These are phyloP conservation scores for Astur gentilis DNA, from an alignment of 2,113 vertebrate species.

Conservation along the genomic window DNA sequence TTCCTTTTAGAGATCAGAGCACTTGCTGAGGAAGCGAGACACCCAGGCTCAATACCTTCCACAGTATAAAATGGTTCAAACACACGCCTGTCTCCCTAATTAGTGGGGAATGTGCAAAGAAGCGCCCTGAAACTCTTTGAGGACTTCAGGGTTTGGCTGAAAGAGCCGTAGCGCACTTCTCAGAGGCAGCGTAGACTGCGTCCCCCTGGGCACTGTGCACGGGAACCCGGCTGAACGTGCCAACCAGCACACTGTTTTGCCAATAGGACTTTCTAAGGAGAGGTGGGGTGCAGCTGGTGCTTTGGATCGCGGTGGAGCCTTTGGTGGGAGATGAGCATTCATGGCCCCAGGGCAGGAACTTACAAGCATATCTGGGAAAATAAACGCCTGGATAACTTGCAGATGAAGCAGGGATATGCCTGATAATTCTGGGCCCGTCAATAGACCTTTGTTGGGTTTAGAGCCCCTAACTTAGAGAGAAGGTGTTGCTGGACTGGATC, in stretches of 20 bases:
- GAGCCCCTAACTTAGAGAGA: not conserved
- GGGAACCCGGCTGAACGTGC: not conserved
- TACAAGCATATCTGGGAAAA: not conserved
- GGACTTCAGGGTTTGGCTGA: not conserved
- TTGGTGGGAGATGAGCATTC: not conserved
- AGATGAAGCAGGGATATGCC: not conserved
- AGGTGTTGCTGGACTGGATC: not conserved
- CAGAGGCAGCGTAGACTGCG: rapidly evolving
- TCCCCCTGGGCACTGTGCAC: rapidly evolving
- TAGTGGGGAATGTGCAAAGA: not conserved
- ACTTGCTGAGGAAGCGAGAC: not conserved
- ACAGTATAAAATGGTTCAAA: not conserved
- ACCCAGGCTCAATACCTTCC: not conserved
- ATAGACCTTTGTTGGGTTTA: not conserved
- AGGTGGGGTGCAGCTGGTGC: not conserved
- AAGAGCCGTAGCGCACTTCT: rapidly evolving
- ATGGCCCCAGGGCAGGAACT: not conserved
- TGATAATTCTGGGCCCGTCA: not conserved
- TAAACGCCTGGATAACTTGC: not conserved
- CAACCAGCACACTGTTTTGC: not conserved
- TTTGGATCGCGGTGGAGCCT: not conserved
- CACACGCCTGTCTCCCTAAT: not conserved
- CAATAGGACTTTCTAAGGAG: not conserved
- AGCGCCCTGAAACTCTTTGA: not conserved
- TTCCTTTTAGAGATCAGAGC: conserved; percentile 12